Conservation (phyloP, 30 jellyfish, hydroid and myxozoan genomes). For the Calvadosia cruxmelitensis region DNA sequence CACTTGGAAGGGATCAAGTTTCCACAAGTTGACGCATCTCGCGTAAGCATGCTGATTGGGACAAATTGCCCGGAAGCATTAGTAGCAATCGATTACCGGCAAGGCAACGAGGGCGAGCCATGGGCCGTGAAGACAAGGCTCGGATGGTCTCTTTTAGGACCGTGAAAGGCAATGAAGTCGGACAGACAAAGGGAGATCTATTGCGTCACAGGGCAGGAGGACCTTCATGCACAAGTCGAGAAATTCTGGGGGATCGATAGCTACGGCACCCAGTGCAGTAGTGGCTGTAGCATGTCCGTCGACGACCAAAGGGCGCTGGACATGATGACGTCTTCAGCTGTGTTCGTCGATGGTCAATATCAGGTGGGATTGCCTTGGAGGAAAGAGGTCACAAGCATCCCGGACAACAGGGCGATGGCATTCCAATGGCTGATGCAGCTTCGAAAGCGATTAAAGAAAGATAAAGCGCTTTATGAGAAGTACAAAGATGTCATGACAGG, state of each 20-base stretch:
- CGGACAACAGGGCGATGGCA: too few relatives aligned
- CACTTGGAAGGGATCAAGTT: conserved; percentile 6
- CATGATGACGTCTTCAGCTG: not conserved
- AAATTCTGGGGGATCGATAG: not conserved
- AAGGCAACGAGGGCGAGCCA: conserved; percentile 23
- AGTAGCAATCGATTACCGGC: conserved; percentile 8
- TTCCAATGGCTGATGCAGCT: too few relatives aligned
- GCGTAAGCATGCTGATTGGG: conserved; percentile 17
- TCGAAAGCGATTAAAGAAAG: too few relatives aligned
- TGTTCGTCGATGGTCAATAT: not conserved
- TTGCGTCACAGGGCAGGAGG: not conserved
- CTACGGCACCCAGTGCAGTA: too few relatives aligned
- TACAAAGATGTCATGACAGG: conserved; percentile 2
- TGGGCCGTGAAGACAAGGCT: conserved; percentile 11
- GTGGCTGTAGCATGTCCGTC: not conserved
- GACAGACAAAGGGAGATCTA: not conserved
- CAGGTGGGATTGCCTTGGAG: not conserved
- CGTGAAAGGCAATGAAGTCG: not conserved
- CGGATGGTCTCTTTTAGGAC: conserved; percentile 29
- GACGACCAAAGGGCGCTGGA: not conserved
- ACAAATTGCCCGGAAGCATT: conserved; percentile 14
- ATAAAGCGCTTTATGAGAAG: not conserved
- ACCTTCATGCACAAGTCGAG: not conserved
- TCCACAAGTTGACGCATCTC: not conserved
- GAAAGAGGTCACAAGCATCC: not conserved